Evolutionary conservation across 2,113 vertebrate genomes (phyloP).

Genomic region (Pholis gunnellus): DNA sequence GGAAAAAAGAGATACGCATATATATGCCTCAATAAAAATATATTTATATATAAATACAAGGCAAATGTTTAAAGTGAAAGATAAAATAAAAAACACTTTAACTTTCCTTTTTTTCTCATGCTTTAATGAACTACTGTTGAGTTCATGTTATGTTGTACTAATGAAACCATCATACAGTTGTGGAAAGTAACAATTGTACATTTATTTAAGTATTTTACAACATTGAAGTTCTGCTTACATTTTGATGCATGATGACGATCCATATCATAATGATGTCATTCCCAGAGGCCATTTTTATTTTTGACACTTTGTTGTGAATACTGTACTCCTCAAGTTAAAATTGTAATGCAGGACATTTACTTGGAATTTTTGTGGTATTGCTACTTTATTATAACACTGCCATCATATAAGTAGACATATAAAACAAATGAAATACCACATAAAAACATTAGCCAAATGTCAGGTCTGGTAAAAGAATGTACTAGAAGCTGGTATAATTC

Average conservation of each 20-base stretch:
- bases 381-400: neutral
- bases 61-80: neutral
- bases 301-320: neutral
- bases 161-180: neutral
- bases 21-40: neutral
- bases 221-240: neutral
- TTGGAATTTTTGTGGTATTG: neutral
- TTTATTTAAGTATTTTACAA: too few species aligned
- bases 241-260: neutral
- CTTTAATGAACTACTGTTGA: neutral
- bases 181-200: too few species aligned
- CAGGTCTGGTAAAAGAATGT: slow-evolving; percentile 35
- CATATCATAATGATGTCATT: neutral
- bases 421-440: neutral
- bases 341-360: neutral
- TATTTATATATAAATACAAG: neutral
- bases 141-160: neutral
- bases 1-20: neutral
- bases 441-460: slow-evolving; percentile 19
- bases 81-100: neutral
- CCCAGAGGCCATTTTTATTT: neutral
- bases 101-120: neutral
- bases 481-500: slow-evolving; percentile 32
- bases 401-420: neutral
- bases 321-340: neutral